Evolutionary conservation across 2,113 vertebrate species (phyloP).

Genomic region (Passerina amoena): DNA sequence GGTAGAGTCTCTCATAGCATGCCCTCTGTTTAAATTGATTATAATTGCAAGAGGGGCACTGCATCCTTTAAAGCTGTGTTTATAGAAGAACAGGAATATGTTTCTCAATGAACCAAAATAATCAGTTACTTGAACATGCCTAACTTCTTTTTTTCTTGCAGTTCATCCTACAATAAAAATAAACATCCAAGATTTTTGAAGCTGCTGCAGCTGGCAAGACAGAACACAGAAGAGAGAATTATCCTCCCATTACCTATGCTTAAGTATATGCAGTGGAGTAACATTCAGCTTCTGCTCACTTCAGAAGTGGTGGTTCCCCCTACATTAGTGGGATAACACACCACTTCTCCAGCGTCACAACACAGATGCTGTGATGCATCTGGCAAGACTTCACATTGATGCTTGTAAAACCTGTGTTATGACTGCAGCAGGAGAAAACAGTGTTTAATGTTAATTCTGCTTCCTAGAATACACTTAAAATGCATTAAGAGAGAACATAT

Average conservation of each 20-base stretch:
- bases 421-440: conserved; percentile 32
- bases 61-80: neutral
- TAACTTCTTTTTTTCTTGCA: neutral
- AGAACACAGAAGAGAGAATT: neutral
- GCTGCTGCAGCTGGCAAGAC: neutral
- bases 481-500: neutral
- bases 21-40: neutral
- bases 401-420: neutral
- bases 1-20: neutral
- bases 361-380: conserved; percentile 35
- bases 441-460: conserved; percentile 3
- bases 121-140: neutral
- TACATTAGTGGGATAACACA: neutral
- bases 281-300: neutral
- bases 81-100: neutral
- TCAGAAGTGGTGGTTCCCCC: neutral
- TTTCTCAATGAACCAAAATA: neutral
- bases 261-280: neutral
- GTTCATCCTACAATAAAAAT: neutral
- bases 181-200: neutral
- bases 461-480: conserved; percentile 9
- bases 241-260: neutral
- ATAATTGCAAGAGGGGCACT: neutral
- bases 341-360: neutral
- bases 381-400: neutral